A percentile compares a stretch with the other conserved stretches of the same genome.
Conservation (phyloP, 2,797 vertebrate species). For the Oryzias sinensis region DNA sequence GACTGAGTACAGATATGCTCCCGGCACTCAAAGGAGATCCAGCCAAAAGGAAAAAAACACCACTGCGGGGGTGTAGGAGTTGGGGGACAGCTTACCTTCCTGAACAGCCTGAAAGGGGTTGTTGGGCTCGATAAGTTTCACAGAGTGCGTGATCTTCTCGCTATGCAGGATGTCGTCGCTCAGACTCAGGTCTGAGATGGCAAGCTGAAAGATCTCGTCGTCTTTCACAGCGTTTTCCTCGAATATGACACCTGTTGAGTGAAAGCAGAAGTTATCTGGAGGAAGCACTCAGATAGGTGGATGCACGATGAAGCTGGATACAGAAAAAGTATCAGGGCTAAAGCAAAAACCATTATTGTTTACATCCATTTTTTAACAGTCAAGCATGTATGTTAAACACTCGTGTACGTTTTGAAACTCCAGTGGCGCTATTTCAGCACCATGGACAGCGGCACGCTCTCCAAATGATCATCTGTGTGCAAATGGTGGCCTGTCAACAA, state of each 20-base stretch:
- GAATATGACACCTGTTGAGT: constrained; percentile 92
- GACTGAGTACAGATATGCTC: not conserved
- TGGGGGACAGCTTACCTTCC: constrained; percentile 85
- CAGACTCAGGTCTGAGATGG: constrained; percentile 95
- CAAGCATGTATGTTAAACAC: no score
- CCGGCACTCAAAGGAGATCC: constrained; percentile 34
- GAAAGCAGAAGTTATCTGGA: constrained; percentile 13
- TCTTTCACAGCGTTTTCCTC: constrained; percentile 94
- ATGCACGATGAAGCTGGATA: not conserved
- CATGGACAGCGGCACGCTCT: constrained; percentile 39
- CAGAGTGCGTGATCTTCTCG: constrained; percentile 98
- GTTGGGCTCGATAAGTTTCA: constrained; percentile 97
- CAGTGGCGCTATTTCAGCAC: constrained; percentile 43
- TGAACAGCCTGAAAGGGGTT: constrained; percentile 98
- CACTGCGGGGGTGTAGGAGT: not conserved
- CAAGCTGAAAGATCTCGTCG: constrained; percentile 96
- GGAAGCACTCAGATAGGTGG: not conserved
- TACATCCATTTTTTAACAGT: no score
- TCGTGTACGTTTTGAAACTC: not conserved
- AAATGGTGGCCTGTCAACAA: not conserved
- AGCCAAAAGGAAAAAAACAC: not conserved
- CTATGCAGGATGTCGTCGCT: constrained; percentile 98
- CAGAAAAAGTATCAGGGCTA: not conserved
- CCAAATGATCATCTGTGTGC: not conserved
- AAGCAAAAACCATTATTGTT: no score